Conservation (phyloP, 2,797 vertebrate genomes). For the Epinephelus awoara region DNA sequence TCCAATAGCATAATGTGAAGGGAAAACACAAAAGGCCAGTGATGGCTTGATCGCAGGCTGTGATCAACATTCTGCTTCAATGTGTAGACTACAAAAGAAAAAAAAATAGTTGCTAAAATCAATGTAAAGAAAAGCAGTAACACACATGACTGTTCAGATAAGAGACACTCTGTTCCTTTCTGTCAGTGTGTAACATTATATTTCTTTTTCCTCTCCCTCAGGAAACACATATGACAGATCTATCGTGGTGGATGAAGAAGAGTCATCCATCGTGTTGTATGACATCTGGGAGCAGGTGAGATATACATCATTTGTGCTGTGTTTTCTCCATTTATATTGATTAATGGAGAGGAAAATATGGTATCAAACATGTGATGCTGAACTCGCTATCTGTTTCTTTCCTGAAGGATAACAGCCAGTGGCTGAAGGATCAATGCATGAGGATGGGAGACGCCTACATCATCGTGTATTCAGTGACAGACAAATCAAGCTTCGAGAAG, state of each 20-base stretch:
- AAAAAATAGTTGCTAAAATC: slow-evolving; percentile 6
- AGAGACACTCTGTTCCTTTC: slow-evolving; percentile 14
- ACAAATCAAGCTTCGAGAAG: slow-evolving; percentile 98
- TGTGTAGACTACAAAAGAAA: slow-evolving; percentile 17
- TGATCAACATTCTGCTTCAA: slow-evolving; percentile 16
- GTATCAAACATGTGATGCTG: slow-evolving; percentile 16
- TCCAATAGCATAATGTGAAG: slow-evolving; percentile 34
- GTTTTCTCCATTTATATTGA: slow-evolving; percentile 12
- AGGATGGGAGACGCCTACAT: slow-evolving; percentile 98
- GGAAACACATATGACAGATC: slow-evolving; percentile 97
- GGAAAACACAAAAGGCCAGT: slow-evolving; percentile 38
- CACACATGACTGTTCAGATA: neutral
- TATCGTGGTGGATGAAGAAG: slow-evolving; percentile 94
- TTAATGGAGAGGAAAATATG: neutral
- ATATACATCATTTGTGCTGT: slow-evolving; percentile 33
- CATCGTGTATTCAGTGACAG: slow-evolving; percentile 98
- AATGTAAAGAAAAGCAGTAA: slow-evolving; percentile 19
- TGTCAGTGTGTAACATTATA: slow-evolving; percentile 41
- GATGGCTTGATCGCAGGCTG: slow-evolving; percentile 25
- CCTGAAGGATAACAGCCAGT: slow-evolving; percentile 92
- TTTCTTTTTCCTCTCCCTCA: slow-evolving; percentile 62
- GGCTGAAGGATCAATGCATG: slow-evolving; percentile 98
- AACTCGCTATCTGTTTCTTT: slow-evolving; percentile 14
- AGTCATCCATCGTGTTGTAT: slow-evolving; percentile 93
- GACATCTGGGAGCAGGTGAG: slow-evolving; percentile 99